Evolutionary conservation across 2,888 invertebrate genomes (phyloP), one percentile per base, ranked within the genome.

Genomic region (Melinaea marsaeus): DNA sequence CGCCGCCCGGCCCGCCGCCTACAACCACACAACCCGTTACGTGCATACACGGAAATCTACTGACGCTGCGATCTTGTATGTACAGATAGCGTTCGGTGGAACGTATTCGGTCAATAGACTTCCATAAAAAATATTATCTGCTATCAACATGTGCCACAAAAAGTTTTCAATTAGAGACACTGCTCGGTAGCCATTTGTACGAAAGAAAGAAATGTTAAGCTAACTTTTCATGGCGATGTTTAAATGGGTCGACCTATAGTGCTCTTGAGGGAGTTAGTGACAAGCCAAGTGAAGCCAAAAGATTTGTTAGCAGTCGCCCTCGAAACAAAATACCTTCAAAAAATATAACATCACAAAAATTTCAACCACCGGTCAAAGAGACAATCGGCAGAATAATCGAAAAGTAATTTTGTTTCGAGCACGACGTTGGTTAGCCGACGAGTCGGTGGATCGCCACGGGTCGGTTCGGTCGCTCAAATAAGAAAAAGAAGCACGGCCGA

Each of bases 1-100:
- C 95, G 75, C 86, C 89, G 79, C 87, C 88, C 74, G 87, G 84
- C 83, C 88, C 89, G 79, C 88, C 90, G 88, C 90, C 90, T 90
- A 90, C 85, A 86, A 89, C 86, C 75, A 77, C 74, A 78, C 72
- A 69, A 73, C 71, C 74, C 75, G 69, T 69, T 68, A 70, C 68
- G 69, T 58, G 58, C 65, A 58, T 47, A 65, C 55, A 57, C 32
- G 59, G 63, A 65, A 68, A 65, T 65, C 67, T 65, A 65, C 67
- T 65, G 63, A 67, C 58, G 35, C 42, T 32, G n/a, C 22, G 32
- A 2, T 9, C 22, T 32, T 9, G 32, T 32, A 51, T 32, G n/a
- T 7, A 32, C 22, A 32, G 7, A 3, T 48, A 32, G 32, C 4
- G 51, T 9, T 9, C 51, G 51, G 32, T 11, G 32, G 32, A 32